Evolutionary conservation across 1,140 invertebrate species (phyloP).

Genomic region (Diabrotica undecimpunctata): DNA sequence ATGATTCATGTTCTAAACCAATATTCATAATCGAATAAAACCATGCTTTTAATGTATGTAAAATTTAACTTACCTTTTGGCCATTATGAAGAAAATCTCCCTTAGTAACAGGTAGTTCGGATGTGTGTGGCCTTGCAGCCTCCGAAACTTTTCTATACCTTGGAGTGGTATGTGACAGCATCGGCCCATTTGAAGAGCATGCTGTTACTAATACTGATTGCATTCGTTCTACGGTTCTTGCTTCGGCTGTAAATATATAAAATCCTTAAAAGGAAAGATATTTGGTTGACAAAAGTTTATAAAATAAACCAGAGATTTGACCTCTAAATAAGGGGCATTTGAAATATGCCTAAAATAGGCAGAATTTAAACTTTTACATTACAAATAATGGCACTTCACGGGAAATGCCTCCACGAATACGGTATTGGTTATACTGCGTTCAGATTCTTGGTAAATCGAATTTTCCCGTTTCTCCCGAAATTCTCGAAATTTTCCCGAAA

Average conservation of each 20-base stretch:
- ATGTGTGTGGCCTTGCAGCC: constrained; percentile 23
- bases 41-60: neutral
- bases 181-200: constrained; percentile 43
- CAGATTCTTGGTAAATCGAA: no score
- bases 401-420: no score
- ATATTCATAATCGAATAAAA: no score
- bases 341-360: no score
- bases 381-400: no score
- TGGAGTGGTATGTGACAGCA: constrained; percentile 43
- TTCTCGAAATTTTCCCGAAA: no score
- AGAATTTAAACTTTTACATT: no score
- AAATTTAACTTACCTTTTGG: constrained; percentile 35
- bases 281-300: neutral
- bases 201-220: constrained; percentile 45
- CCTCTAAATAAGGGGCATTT: no score
- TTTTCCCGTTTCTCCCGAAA: no score
- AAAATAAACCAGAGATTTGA: no score
- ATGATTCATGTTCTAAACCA: no score
- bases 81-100: constrained; percentile 39
- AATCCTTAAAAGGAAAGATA: neutral
- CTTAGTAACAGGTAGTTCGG: constrained; percentile 8
- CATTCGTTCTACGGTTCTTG: constrained; percentile 36
- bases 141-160: constrained; percentile 38
- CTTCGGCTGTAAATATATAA: constrained; percentile 29
- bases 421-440: no score